Conservation (phyloP, 2,888 invertebrate species). For the Lydus trimaculatus region DNA sequence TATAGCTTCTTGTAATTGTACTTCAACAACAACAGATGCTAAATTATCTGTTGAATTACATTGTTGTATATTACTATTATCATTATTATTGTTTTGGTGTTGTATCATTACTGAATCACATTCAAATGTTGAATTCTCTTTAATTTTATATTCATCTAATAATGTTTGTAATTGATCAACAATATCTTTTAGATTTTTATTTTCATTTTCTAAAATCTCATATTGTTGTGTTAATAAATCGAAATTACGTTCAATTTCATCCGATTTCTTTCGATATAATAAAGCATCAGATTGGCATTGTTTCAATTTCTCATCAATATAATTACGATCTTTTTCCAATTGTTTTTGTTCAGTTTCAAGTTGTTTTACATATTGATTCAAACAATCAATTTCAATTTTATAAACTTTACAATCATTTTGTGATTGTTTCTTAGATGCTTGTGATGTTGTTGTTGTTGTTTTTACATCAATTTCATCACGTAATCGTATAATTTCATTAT, state of each 20-base stretch:
- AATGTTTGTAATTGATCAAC: conserved; percentile 57
- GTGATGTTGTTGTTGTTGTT: not conserved
- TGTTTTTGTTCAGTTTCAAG: conserved; percentile 65
- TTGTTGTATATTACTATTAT: not conserved
- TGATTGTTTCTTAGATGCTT: not conserved
- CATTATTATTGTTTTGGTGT: not conserved
- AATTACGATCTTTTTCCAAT: conserved; percentile 63
- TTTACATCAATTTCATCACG: conserved; percentile 47
- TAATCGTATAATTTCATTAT: conserved; percentile 55
- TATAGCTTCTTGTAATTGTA: conserved; percentile 56
- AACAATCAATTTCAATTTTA: conserved; percentile 62
- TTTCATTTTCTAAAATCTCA: conserved; percentile 46
- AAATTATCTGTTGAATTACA: conserved; percentile 53
- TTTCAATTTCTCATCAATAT: conserved; percentile 59
- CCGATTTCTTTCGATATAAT: conserved; percentile 50
- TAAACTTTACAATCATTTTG: conserved; percentile 19
- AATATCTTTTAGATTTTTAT: conserved; percentile 45
- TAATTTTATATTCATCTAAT: conserved; percentile 59
- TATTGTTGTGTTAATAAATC: conserved; percentile 45
- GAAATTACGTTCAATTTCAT: conserved; percentile 48
- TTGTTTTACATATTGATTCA: conserved; percentile 64
- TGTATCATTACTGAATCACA: conserved; percentile 30
- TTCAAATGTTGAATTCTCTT: conserved; percentile 38
- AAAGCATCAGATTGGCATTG: conserved; percentile 54
- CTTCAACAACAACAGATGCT: conserved; percentile 57